Conservation (phyloP, 2,113 vertebrate species). For the Paralichthys olivaceus region DNA sequence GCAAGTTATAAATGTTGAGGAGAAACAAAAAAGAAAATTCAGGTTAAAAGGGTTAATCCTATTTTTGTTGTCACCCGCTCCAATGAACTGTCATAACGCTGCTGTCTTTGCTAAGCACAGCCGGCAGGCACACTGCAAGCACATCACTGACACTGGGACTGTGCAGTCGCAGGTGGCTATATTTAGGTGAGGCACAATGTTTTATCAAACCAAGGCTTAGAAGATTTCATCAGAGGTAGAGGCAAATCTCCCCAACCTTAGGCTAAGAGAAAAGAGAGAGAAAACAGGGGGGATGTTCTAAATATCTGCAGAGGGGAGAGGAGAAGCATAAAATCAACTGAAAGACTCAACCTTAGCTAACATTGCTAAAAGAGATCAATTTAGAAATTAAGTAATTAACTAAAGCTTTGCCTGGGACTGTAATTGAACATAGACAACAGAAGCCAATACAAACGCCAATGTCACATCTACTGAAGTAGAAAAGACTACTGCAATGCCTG, state of each 20-base stretch:
- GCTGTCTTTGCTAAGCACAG: conserved; percentile 64
- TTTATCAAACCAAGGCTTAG: conserved; percentile 71
- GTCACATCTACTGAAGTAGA: conserved; percentile 19
- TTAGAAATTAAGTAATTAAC: neutral
- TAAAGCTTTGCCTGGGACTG: conserved; percentile 26
- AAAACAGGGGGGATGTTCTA: conserved; percentile 59
- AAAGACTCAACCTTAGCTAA: conserved; percentile 57
- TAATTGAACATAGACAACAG: conserved; percentile 39
- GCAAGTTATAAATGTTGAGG: conserved; percentile 43
- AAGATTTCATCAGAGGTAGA: conserved; percentile 70
- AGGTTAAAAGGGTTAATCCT: conserved; percentile 76
- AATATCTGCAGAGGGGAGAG: conserved; percentile 46
- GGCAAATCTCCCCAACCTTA: conserved; percentile 71
- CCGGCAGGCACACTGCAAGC: conserved; percentile 69
- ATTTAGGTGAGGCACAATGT: conserved; percentile 66
- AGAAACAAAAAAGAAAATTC: conserved; percentile 32
- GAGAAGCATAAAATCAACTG: conserved; percentile 44
- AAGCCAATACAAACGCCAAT: conserved; percentile 36
- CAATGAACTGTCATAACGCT: conserved; percentile 69
- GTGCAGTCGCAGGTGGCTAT: conserved; percentile 64
- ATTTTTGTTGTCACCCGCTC: conserved; percentile 75
- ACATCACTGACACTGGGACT: conserved; percentile 64
- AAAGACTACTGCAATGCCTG: neutral
- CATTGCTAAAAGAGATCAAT: conserved; percentile 33
- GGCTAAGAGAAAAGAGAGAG: conserved; percentile 41